Percentiles rank a stretch among this genome's conserved stretches.
Conservation (phyloP, 1,140 invertebrate genomes). For the Heliothis subflexa region DNA sequence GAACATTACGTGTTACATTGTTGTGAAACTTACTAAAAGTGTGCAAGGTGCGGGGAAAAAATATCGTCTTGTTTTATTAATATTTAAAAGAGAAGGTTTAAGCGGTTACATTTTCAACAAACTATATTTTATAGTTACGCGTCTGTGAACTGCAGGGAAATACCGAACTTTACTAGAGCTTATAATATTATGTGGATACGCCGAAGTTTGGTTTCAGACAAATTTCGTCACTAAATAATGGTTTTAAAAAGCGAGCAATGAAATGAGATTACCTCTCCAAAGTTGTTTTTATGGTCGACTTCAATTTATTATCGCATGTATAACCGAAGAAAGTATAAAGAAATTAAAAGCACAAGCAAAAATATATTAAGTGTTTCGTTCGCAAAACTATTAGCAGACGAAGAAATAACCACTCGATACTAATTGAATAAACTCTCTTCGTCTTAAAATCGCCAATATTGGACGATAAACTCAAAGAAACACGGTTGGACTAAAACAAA, state of each 20-base stretch:
- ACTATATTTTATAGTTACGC: not conserved
- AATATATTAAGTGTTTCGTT: not conserved
- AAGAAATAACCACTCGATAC: not conserved
- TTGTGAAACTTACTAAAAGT: no score
- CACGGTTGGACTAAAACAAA: constrained; percentile 28
- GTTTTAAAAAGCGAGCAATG: not conserved
- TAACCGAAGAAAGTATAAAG: no score
- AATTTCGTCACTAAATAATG: not conserved
- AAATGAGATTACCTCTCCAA: no score
- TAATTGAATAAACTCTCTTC: not conserved
- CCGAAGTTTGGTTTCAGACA: not conserved
- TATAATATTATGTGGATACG: not conserved
- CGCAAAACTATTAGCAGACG: not conserved
- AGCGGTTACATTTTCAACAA: not conserved
- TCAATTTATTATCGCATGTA: no score
- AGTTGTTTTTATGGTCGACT: no score
- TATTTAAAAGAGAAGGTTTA: not conserved
- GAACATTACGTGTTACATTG: no score
- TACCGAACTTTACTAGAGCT: not conserved
- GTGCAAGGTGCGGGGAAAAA: no score
- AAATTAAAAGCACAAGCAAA: not conserved
- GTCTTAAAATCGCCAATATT: constrained; percentile 10
- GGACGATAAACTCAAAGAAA: constrained; percentile 9
- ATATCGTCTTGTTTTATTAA: no score
- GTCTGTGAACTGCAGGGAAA: not conserved